Evolutionary conservation across 2,888 invertebrate species (phyloP), one percentile per base, ranked within the genome.

Genomic region (Mesochorus sp.): DNA sequence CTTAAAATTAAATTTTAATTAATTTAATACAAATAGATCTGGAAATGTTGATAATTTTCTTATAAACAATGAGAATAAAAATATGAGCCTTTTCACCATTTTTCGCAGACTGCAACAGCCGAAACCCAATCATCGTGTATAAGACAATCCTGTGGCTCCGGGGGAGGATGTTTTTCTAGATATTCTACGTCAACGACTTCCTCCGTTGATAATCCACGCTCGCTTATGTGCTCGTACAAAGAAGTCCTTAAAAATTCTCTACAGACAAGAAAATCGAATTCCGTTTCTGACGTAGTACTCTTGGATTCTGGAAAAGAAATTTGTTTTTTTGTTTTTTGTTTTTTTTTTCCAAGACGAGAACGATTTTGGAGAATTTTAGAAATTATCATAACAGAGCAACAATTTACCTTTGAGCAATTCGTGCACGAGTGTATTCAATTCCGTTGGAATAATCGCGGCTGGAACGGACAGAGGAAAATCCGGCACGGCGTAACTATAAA

Each of bases 101-200:
- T 94, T 42, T 93, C 93, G 78, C 93, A 92, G 42, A 94, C 93
- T 84, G 95, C 94, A 0, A 98, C 95, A 47, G 97, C 94, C 17
- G 97, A 96, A n/a, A 99, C 97, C 99, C 99, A 99, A 89, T 99
- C 99, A 91, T 99, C 98, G 87, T 99, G 98, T 90, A 97, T 93
- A 81, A 99, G 92, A 88, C 97, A 97, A 90, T 98, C 96, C 88
- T 97, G 95, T 0, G 99, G 98, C 86, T 96, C 94, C 0, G 99
- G 99, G 0, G 98, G 95, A 8, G 98, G 97, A 83, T 96, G 95
- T 83, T 96, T 94, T 89, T 97, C 96, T 19, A 99, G 92, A 91
- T 99, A 99, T 91, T 99, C 99, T 61, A 99, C 93, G 81, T 97
- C 95, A 81, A 99, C 92, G 6, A 97, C 95, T 66, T 94, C 94